phyloP scores from a whole-genome alignment of 2,113 vertebrate genomes.

The Trichomycterus rosablanca region DNA sequence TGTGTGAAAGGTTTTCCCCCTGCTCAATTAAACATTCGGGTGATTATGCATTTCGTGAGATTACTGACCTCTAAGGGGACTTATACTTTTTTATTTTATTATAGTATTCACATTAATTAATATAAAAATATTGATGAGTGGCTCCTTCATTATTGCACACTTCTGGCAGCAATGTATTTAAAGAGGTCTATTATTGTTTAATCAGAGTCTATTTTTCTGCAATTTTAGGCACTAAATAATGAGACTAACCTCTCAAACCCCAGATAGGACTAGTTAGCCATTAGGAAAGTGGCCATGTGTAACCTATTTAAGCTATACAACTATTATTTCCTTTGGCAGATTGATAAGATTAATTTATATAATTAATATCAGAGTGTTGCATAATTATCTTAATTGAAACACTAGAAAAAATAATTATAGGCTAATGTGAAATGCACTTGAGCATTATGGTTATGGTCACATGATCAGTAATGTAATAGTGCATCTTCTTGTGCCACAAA shows the following conservation, averaged over 20 bases:
- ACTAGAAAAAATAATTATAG: neutral
- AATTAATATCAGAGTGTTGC: slow-evolving; percentile 10
- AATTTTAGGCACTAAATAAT: slow-evolving; percentile 9
- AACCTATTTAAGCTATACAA: neutral
- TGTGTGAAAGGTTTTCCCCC: slow-evolving; percentile 69
- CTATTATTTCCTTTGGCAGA: neutral
- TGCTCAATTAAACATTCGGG: slow-evolving; percentile 79
- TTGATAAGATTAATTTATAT: slow-evolving; percentile 2
- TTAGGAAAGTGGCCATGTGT: slow-evolving; percentile 1
- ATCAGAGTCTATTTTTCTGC: slow-evolving; percentile 7
- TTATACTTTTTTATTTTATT: slow-evolving; percentile 72
- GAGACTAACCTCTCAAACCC: slow-evolving; percentile 12
- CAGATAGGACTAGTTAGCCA: neutral
- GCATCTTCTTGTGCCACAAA: slow-evolving; percentile 1
- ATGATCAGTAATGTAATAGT: slow-evolving; percentile 2
- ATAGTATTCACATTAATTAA: slow-evolving; percentile 86
- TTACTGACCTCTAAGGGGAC: slow-evolving; percentile 80
- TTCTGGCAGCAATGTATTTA: neutral
- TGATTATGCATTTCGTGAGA: slow-evolving; percentile 75
- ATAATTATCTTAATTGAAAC: slow-evolving; percentile 9
- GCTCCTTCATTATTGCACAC: slow-evolving; percentile 61
- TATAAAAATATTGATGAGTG: slow-evolving; percentile 75
- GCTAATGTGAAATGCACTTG: slow-evolving; percentile 7
- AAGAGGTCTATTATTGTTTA: slow-evolving; percentile 5
- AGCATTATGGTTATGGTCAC: slow-evolving; percentile 10